phyloP scores from a whole-genome alignment of 2,113 vertebrate species.

The Macaca mulatta region DNA sequence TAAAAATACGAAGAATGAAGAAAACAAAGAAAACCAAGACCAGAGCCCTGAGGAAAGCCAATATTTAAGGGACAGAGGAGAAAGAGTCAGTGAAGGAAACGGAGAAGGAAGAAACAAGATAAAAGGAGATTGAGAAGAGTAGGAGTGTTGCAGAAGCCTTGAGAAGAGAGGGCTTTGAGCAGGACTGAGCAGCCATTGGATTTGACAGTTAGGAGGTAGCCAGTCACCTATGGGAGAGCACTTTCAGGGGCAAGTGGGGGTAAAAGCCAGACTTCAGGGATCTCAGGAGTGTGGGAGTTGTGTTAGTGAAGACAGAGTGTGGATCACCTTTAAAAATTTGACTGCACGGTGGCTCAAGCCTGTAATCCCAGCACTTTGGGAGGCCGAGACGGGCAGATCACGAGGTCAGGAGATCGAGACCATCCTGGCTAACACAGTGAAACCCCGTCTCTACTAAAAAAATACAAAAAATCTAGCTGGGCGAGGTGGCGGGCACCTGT shows the following conservation, averaged over 20 bases:
- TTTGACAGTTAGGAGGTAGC: neutral
- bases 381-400: too few species aligned
- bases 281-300: neutral
- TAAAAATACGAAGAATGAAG: neutral
- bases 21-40: conserved; percentile 2
- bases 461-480: too few species aligned
- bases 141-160: neutral
- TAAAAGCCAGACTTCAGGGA: neutral
- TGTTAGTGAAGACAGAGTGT: neutral
- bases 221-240: neutral
- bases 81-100: neutral
- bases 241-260: neutral
- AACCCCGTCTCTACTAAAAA: too few species aligned
- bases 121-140: neutral
- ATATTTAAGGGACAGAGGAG: neutral
- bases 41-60: neutral
- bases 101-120: neutral
- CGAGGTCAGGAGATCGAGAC: too few species aligned
- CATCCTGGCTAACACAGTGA: too few species aligned
- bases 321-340: neutral
- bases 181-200: neutral
- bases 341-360: too few species aligned
- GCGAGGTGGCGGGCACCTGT: too few species aligned
- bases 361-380: too few species aligned
- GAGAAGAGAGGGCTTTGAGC: neutral